Base-by-base conservation (phyloP, 23 tunicate genomes). In the Botrylloides violaceus region DNA sequence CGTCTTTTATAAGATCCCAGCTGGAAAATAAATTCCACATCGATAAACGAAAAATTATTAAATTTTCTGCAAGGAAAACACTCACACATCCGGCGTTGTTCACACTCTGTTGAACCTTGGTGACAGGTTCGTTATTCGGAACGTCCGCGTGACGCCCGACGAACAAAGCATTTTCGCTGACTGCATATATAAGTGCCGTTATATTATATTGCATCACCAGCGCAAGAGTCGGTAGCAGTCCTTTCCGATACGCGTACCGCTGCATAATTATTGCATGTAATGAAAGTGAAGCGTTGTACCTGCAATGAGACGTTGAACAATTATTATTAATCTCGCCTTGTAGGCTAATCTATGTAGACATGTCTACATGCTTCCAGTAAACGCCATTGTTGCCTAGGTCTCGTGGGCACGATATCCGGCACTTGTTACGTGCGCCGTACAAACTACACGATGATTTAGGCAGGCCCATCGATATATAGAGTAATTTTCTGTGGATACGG, bases 221-320 rank as follows among this genome's bases (percentile, higher is more conserved):
- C 57, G 79, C 72, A 18, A 87, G 39, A 4, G 73, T 77, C 21
- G 83, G 71, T 61, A 76, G 34, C 34, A 87, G 39, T 28, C 83
- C 76, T 47, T 87, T 87, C 3, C 95, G 82, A 19, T 77, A 76
- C 1, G 77, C 77, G 37, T 59, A 87, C 81, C 93, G 64, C 2
- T 75, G 32, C 93, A 85, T 85, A 26, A 85, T 79, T 20, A 47
- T 3, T 3, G 15, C 31, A 29, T 85, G 84, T 6, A 47, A 2
- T 31, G 58, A 33, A 53, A 72, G 59, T 36, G 35, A 25, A 6
- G 18, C 9, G 33, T 63, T 33, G 35, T 29, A 63, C 6, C 70
- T 63, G 35, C 4, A 6, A 63, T 43, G 15, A 9, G 15, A 43
- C n/a, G n/a, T n/a, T n/a, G n/a, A n/a, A n/a, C n/a, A n/a, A n/a